Conservation (phyloP, 2,888 invertebrate genomes). For the Nesidiocoris tenuis region DNA sequence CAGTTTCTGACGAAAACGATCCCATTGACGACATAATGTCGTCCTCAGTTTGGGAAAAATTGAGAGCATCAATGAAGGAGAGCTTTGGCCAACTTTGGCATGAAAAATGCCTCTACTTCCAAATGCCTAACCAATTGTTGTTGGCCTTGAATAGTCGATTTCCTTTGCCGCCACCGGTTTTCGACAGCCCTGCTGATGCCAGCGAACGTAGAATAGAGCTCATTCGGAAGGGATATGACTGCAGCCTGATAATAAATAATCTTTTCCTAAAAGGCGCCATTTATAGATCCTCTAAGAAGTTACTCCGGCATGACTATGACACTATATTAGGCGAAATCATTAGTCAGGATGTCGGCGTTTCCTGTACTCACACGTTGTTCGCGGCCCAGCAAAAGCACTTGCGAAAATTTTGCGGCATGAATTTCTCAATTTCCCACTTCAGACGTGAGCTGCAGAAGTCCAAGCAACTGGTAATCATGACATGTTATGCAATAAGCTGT, state of each 20-base stretch:
- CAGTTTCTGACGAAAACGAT: background rate
- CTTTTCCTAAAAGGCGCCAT: background rate
- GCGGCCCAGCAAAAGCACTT: background rate
- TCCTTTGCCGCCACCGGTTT: background rate
- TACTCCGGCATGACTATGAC: background rate
- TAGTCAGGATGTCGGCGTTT: background rate
- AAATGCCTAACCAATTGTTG: background rate
- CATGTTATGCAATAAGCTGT: too few relatives aligned
- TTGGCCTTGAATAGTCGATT: background rate
- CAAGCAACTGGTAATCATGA: too few relatives aligned
- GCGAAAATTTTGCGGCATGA: background rate
- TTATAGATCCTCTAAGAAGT: background rate
- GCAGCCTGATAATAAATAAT: background rate
- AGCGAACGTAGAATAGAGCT: too few relatives aligned
- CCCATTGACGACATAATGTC: background rate
- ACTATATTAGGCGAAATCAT: background rate
- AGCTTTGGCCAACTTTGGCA: constrained; percentile 10
- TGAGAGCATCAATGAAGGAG: background rate
- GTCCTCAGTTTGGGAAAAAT: background rate
- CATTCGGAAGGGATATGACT: background rate
- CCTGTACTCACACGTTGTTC: background rate
- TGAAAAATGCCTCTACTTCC: background rate
- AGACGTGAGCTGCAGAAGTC: too few relatives aligned
- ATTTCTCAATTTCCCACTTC: background rate
- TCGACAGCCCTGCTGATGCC: too few relatives aligned